Base-by-base conservation (phyloP, 2,113 vertebrate genomes). In the Lota lota region DNA sequence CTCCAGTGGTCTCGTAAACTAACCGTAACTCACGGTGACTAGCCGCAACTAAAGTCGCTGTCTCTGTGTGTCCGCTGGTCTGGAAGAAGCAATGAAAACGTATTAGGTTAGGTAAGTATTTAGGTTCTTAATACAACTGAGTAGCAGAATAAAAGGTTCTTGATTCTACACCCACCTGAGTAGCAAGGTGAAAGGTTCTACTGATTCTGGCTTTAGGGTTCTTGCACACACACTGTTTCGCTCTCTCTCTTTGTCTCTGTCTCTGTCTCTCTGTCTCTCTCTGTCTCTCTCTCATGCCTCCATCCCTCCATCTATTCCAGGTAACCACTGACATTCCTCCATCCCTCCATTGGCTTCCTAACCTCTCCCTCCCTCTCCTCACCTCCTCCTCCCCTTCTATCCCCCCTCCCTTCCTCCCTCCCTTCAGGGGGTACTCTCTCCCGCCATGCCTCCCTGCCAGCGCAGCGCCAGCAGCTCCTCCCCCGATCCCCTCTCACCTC, bases 341-440 rank as follows among this genome's bases (percentile, higher is more conserved):
- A 18, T 47, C 62, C 17, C 62, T 47, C 62, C 62, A 40, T 20
- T n/a, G 5, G 22, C 22, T 63, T 63, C 28, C 53, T 56, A 56
- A 56, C 22, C 22, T 66, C 63, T 8, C 47, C 63, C 63, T 51
- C 40, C 22, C 63, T 51, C 63, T 54, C 51, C 51, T 18, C 51
- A 18, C 18, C 51, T 11, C 51, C 17, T 18, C n/a, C 56, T 20
- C 58, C 18, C 12, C 8, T 22, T 10, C 56, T 58, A 10, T 24
- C 57, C 56, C 19, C 14, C 54, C 28, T 22, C 1, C 14, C 17
- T 22, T 58, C 21, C 54, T 7, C n/a, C 22, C n/a, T 28, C 73
- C 65, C 22, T 18, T 77, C 88, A 94, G 94, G 94, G 89, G 91
- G 92, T 88, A 88, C 91, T 79, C 85, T 95, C 6, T 92, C 92